Evolutionary conservation across 2,888 invertebrate species (phyloP).

Genomic region (Pyrrhia umbra): DNA sequence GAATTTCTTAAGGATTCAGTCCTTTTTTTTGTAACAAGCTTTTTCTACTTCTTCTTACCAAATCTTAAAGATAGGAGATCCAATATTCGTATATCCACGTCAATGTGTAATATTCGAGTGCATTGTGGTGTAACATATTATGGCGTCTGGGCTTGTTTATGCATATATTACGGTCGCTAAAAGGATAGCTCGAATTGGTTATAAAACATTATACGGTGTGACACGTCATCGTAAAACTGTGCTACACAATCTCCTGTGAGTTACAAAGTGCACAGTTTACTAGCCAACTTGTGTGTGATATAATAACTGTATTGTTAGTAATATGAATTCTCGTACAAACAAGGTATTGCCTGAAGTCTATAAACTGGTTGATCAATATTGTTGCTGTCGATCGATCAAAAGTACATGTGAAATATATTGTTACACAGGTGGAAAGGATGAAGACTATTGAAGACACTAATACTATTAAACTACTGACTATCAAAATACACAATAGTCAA

Average conservation of each 20-base stretch:
- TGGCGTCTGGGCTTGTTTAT: conserved; percentile 63
- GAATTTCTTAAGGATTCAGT: too few species aligned
- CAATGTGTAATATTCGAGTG: conserved; percentile 65
- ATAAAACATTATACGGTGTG: conserved; percentile 59
- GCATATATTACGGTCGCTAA: conserved; percentile 62
- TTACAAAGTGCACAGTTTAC: conserved; percentile 14
- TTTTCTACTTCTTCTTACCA: background rate
- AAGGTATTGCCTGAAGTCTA: too few species aligned
- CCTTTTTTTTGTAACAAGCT: too few species aligned
- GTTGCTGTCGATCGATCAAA: too few species aligned
- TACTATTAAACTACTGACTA: too few species aligned
- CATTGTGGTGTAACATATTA: conserved; percentile 71
- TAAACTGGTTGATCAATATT: too few species aligned
- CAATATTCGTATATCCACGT: conserved; percentile 45
- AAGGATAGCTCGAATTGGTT: conserved; percentile 59
- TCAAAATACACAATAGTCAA: too few species aligned
- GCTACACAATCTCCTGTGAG: background rate
- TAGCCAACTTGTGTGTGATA: background rate
- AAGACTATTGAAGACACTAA: too few species aligned
- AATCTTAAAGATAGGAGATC: conserved; percentile 49
- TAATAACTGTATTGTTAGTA: background rate
- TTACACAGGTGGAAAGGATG: too few species aligned
- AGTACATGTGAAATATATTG: too few species aligned
- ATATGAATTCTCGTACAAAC: too few species aligned
- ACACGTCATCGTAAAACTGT: conserved; percentile 43